Evolutionary conservation across 2,113 vertebrate species (phyloP).

Genomic region (Dicerorhinus sumatrensis): DNA sequence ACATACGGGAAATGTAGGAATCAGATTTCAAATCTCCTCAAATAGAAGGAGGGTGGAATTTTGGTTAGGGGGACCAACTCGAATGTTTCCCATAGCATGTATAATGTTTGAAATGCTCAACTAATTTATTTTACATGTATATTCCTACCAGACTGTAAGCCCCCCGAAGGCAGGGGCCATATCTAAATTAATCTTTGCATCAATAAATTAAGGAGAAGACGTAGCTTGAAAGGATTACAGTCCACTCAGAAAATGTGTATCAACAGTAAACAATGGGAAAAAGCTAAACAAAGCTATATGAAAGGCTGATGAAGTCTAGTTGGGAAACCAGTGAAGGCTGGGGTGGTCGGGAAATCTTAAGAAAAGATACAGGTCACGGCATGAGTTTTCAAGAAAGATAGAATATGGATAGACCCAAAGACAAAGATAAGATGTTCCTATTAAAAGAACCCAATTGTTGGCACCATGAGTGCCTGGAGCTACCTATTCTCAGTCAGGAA

Average conservation of each 20-base stretch:
- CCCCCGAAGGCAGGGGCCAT: accelerated
- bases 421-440: neutral
- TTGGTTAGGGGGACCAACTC: neutral
- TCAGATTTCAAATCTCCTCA: neutral
- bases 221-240: neutral
- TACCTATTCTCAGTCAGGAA: neutral
- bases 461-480: neutral
- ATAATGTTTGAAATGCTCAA: neutral
- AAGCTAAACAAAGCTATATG: neutral
- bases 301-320: neutral
- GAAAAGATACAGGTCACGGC: neutral
- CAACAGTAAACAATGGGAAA: neutral
- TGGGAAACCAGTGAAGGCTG: neutral
- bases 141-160: neutral
- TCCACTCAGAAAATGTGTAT: neutral
- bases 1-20: neutral
- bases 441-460: neutral
- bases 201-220: neutral
- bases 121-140: neutral
- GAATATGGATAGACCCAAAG: neutral
- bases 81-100: neutral
- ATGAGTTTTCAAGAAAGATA: neutral
- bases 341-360: neutral
- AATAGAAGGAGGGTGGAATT: neutral
- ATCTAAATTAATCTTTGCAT: neutral